Evolutionary conservation across 2,888 invertebrate genomes (phyloP).

Genomic region (Melanchra persicariae): DNA sequence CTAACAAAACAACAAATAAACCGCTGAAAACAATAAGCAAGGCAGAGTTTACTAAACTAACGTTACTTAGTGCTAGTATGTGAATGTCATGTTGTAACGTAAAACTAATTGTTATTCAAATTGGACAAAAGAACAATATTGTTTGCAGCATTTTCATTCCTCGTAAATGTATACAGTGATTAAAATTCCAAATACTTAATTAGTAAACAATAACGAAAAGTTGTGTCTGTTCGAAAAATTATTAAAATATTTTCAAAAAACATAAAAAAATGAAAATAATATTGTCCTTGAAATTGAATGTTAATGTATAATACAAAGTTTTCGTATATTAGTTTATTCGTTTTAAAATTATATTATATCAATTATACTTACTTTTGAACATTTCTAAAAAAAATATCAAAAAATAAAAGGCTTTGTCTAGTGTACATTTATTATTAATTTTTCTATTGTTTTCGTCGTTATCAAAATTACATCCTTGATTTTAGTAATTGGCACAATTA

Average conservation of each 20-base stretch:
- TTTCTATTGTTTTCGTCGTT: constrained; percentile 28
- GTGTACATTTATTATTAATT: constrained; percentile 51
- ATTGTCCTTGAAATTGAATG: constrained; percentile 23
- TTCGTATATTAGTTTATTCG: constrained; percentile 12
- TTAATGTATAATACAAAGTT: constrained; percentile 30
- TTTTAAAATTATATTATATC: background rate
- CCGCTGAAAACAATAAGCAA: constrained; percentile 10
- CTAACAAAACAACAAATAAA: constrained; percentile 22
- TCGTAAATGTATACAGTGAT: constrained; percentile 16
- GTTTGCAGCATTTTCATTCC: constrained; percentile 23
- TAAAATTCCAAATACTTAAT: background rate
- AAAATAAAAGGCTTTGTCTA: constrained; percentile 13
- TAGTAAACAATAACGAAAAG: constrained; percentile 34
- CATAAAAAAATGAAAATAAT: constrained; percentile 9
- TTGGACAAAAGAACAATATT: background rate
- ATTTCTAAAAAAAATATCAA: background rate
- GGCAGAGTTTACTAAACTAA: constrained; percentile 8
- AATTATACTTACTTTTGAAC: background rate
- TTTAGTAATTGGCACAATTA: constrained; percentile 50
- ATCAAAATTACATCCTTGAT: constrained; percentile 24
- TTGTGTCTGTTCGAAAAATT: constrained; percentile 34
- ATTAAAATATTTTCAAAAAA: constrained; percentile 15
- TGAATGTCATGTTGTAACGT: constrained; percentile 36
- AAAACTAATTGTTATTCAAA: constrained; percentile 33
- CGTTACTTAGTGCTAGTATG: constrained; percentile 22